Evolutionary conservation across 1,140 invertebrate species (phyloP), one percentile per base, ranked within the genome.

Genomic region (Lutraria rhynchaena): DNA sequence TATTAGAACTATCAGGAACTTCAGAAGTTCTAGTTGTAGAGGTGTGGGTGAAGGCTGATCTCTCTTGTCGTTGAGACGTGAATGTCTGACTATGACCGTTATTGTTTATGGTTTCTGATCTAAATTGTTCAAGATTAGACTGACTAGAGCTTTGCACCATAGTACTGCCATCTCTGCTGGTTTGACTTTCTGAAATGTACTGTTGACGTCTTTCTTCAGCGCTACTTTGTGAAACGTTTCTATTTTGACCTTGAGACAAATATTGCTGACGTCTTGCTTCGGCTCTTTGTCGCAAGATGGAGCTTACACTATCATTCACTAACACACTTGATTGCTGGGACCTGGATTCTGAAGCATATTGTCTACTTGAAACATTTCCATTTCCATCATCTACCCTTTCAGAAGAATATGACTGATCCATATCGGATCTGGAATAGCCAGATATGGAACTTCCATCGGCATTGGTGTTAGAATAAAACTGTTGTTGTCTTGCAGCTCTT

Each of bases 191-290:
- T 65, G 15, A n/a, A 15, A 44, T 24, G 41, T 44, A 35, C 15
- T 65, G 37, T 27, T 61, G 31, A 44, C 27, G 37, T 44, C 61
- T 65, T 65, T 65, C 35, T 44, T 65, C 35, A 9, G 61, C 7
- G 24, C 9, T 11, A 19, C 61, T 65, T 44, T 65, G 31, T 37
- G 3, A 5, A 11, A 13, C 57, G 27, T 19, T 44, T 41, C 61
- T 19, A 65, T 27, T 35, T 53, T 5, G 51, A 53, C 51, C 17
- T 41, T 41, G 37, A 27, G 24, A 37, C 11, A 49, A 46, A 24
- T 46, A 31, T 29, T 67, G 44, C 17, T 49, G 63, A 67, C 63
- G 63, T 22, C 63, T 24, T 46, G 63, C 63, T 19, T 67, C 63
- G 3, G 63, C 44, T 24, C 63, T 46, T 29, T 41, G 41, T 67